Percentiles rank a stretch among this genome's conserved stretches.
Conservation (phyloP, 2,113 vertebrate species). For the Cathartes aura region DNA sequence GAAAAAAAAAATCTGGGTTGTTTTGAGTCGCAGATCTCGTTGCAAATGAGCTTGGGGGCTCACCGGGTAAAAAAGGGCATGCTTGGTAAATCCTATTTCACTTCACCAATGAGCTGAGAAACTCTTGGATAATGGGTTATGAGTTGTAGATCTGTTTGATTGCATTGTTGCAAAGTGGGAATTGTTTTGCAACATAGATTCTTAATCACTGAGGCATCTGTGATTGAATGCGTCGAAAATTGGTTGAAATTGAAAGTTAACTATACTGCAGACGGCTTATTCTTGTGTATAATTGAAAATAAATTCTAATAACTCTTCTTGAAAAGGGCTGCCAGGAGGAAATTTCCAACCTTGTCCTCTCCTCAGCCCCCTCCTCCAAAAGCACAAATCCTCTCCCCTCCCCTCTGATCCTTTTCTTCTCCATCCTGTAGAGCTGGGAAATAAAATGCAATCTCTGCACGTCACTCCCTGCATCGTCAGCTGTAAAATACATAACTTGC, state of each 20-base stretch:
- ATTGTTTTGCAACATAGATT: constrained; percentile 88
- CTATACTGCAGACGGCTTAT: constrained; percentile 83
- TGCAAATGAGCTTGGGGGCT: constrained; percentile 76
- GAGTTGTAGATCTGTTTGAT: constrained; percentile 86
- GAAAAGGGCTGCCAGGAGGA: constrained; percentile 76
- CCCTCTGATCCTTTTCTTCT: constrained; percentile 8
- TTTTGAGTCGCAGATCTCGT: constrained; percentile 66
- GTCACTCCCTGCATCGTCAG: neutral
- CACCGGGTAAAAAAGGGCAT: constrained; percentile 39
- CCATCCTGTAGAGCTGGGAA: constrained; percentile 10
- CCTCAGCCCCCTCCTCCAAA: neutral
- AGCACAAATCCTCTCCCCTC: neutral
- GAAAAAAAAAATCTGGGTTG: neutral
- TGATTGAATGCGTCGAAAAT: constrained; percentile 84
- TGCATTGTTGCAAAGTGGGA: constrained; percentile 85
- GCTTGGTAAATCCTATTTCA: constrained; percentile 79
- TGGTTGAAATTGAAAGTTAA: constrained; percentile 86
- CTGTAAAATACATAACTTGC: neutral
- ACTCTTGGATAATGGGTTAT: constrained; percentile 79
- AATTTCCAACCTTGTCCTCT: constrained; percentile 64
- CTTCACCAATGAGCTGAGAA: constrained; percentile 79
- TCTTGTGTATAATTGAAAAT: constrained; percentile 89
- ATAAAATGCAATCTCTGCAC: neutral
- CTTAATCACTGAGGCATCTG: constrained; percentile 86
- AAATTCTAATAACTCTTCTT: constrained; percentile 86